These are phyloP conservation scores for Tursiops truncatus DNA, from an alignment of 2,113 vertebrate genomes.

Conservation along the genomic window DNA sequence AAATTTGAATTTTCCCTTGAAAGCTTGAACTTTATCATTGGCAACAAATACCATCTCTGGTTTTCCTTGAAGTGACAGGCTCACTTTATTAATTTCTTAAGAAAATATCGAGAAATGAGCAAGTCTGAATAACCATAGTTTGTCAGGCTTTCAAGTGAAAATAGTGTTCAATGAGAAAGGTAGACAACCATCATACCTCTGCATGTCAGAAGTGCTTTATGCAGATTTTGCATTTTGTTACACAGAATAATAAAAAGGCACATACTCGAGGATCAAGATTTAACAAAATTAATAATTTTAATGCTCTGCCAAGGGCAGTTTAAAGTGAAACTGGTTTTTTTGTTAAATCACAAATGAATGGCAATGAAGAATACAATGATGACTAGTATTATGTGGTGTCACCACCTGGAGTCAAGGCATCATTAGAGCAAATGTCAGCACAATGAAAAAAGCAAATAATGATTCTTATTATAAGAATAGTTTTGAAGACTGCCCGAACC, in stretches of 20 bases:
- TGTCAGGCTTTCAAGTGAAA: not conserved
- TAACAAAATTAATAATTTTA: not conserved
- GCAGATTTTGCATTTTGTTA: not conserved
- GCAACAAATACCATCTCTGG: not conserved
- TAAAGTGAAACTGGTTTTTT: not conserved
- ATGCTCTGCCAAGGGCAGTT: not conserved
- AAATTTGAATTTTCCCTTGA: slow-evolving; percentile 16
- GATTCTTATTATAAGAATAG: not conserved
- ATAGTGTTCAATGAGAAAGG: not conserved
- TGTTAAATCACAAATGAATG: not conserved
- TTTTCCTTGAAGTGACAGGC: not conserved
- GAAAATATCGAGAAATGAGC: not conserved
- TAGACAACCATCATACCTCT: not conserved
- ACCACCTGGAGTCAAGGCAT: not conserved
- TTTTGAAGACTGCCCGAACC: not conserved
- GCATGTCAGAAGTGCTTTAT: not conserved
- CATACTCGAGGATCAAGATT: not conserved
- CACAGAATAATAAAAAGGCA: not conserved
- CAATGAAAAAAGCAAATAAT: not conserved
- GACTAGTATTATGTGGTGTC: not conserved
- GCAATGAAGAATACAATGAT: not conserved
- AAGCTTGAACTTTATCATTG: slow-evolving; percentile 7
- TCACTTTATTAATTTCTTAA: slow-evolving; percentile 23
- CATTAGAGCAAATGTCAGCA: not conserved
- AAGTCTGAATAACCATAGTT: not conserved